Conservation (phyloP, 2,113 vertebrate species). For the Plecturocebus donacophilus region DNA sequence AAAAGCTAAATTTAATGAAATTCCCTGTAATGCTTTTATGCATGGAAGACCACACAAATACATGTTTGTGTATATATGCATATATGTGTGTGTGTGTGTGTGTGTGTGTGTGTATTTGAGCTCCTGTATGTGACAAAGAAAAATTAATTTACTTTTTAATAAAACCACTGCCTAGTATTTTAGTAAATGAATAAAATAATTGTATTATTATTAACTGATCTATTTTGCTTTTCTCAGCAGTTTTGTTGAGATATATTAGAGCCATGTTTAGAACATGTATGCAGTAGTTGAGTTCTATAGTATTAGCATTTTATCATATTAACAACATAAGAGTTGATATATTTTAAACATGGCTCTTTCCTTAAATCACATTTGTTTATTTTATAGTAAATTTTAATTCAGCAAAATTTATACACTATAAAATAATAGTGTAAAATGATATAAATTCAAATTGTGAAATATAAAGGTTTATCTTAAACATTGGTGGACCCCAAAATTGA, state of each 20-base stretch:
- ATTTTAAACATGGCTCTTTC: slow-evolving; percentile 32
- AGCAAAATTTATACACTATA: slow-evolving; percentile 53
- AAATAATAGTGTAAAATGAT: slow-evolving; percentile 29
- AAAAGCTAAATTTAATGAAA: slow-evolving; percentile 66
- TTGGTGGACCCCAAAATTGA: slow-evolving; percentile 17
- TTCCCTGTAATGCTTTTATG: slow-evolving; percentile 24
- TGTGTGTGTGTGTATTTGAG: neutral
- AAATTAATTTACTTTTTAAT: slow-evolving; percentile 50
- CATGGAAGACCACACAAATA: slow-evolving; percentile 29
- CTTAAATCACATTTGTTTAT: slow-evolving; percentile 4
- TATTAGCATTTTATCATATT: slow-evolving; percentile 27
- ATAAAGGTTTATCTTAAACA: slow-evolving; percentile 40
- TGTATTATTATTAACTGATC: neutral
- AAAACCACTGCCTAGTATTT: slow-evolving; percentile 30
- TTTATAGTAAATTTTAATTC: slow-evolving; percentile 53
- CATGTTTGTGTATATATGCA: neutral
- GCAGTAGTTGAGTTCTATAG: neutral
- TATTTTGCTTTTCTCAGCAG: slow-evolving; percentile 41
- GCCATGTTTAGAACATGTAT: slow-evolving; percentile 5
- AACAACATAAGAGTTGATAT: neutral
- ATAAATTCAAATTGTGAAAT: slow-evolving; percentile 52
- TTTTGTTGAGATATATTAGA: slow-evolving; percentile 24
- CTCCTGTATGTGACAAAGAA: slow-evolving; percentile 41
- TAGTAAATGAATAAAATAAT: slow-evolving; percentile 30
- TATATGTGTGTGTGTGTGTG: neutral